phyloP scores from a whole-genome alignment of 1,140 invertebrate species.

The Pseudoatta argentina region DNA sequence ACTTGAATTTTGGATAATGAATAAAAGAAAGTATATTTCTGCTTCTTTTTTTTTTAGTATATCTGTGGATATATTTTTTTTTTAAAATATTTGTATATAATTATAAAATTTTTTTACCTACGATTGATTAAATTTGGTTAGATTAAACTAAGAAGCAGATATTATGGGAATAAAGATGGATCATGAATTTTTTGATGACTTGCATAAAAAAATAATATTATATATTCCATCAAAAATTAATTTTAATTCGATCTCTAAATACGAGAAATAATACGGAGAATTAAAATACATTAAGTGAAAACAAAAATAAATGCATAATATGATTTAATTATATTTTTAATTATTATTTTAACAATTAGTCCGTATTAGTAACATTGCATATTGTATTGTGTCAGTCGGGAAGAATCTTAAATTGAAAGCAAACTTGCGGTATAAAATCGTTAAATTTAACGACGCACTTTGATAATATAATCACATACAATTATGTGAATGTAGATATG shows the following conservation, averaged over 20 bases:
- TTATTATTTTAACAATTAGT: conserved; percentile 11
- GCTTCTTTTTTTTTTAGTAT: background rate
- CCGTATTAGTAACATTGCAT: background rate
- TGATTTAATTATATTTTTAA: conserved; percentile 1
- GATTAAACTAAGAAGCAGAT: background rate
- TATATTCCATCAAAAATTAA: no score
- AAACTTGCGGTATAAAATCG: background rate
- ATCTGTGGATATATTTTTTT: background rate
- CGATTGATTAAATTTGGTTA: background rate
- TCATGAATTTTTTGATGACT: background rate
- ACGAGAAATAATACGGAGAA: background rate
- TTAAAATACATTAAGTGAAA: background rate
- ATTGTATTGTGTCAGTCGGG: background rate
- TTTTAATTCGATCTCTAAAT: background rate
- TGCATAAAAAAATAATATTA: background rate
- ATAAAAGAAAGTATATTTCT: background rate
- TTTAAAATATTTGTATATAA: background rate
- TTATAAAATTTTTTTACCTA: background rate
- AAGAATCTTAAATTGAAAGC: background rate
- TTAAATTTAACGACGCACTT: conserved; percentile 5
- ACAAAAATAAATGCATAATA: background rate
- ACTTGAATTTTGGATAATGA: background rate
- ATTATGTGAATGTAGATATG: conserved; percentile 18
- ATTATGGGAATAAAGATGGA: background rate
- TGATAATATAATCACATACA: background rate